Evolutionary conservation across 2,113 vertebrate species (phyloP).

Genomic region (Lagopus muta): DNA sequence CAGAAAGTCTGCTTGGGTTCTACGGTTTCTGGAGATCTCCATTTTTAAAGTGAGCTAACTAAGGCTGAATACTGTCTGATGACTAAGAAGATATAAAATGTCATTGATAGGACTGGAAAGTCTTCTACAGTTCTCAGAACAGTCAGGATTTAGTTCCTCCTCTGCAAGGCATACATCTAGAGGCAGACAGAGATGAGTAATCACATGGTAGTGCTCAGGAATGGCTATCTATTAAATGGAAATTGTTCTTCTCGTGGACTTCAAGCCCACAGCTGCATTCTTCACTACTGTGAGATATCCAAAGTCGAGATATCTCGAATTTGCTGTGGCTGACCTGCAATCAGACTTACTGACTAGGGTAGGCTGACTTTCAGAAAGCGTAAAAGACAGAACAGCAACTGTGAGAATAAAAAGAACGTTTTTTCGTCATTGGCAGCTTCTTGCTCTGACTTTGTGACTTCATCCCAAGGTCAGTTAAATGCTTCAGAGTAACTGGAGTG

Average conservation of each 20-base stretch:
- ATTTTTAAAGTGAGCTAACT: not conserved
- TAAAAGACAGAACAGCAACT: not conserved
- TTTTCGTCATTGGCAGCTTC: not conserved
- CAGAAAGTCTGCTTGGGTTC: not conserved
- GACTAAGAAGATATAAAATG: not conserved
- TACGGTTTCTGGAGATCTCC: not conserved
- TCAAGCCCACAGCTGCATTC: not conserved
- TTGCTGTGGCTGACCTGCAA: not conserved
- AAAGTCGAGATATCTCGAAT: not conserved
- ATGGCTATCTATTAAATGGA: not conserved
- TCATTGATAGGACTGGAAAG: not conserved
- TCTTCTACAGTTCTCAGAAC: not conserved
- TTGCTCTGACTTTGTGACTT: constrained; percentile 27
- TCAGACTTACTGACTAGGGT: not conserved
- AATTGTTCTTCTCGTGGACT: not conserved
- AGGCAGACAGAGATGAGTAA: not conserved
- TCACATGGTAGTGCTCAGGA: not conserved
- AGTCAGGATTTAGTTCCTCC: not conserved
- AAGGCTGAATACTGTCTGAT: not conserved
- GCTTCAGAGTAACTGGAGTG: not conserved
- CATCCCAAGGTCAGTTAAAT: not conserved
- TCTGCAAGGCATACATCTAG: not conserved
- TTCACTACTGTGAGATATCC: not conserved
- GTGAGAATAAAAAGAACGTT: not conserved
- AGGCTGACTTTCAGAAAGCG: not conserved